phyloP scores from a whole-genome alignment of 2,797 vertebrate genomes.

The Melanotaenia maccullochi region DNA sequence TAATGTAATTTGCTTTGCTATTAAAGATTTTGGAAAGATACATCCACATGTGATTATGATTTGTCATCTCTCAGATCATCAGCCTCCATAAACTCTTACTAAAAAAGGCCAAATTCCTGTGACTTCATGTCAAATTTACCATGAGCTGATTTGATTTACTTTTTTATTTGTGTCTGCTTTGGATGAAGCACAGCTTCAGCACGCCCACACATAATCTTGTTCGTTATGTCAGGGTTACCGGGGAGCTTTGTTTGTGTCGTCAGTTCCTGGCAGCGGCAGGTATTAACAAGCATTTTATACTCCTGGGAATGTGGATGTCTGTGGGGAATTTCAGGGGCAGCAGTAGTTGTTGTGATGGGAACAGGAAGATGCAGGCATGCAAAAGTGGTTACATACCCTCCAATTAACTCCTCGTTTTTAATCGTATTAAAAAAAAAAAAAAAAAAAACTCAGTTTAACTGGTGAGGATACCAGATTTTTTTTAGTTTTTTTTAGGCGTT shows the following conservation, averaged over 20 bases:
- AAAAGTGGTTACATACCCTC: conserved; percentile 44
- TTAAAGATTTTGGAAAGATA: conserved; percentile 49
- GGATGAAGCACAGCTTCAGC: conserved; percentile 31
- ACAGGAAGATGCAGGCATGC: conserved; percentile 32
- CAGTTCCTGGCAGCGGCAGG: conserved; percentile 59
- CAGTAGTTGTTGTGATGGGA: conserved; percentile 31
- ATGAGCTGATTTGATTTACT: not conserved
- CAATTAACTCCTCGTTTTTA: conserved; percentile 57
- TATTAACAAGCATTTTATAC: conserved; percentile 57
- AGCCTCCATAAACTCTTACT: conserved; percentile 30
- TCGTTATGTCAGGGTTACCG: conserved; percentile 51
- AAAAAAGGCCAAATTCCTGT: conserved; percentile 26
- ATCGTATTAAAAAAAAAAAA: conserved; percentile 17
- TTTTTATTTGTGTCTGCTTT: conserved; percentile 33
- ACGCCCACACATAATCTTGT: conserved; percentile 57
- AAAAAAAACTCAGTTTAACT: not conserved
- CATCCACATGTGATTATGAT: conserved; percentile 51
- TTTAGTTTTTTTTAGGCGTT: too few species aligned
- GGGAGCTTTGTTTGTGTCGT: conserved; percentile 61
- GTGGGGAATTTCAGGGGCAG: conserved; percentile 53
- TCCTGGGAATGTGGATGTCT: conserved; percentile 37
- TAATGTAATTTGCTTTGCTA: conserved; percentile 62
- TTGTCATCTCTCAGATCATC: conserved; percentile 44
- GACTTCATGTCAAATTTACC: conserved; percentile 39
- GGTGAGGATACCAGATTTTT: too few species aligned